A percentile compares a stretch with the other conserved stretches of the same genome.
phyloP scores from a whole-genome alignment of 1,140 invertebrate species.

The Drosophila pruinosa region DNA sequence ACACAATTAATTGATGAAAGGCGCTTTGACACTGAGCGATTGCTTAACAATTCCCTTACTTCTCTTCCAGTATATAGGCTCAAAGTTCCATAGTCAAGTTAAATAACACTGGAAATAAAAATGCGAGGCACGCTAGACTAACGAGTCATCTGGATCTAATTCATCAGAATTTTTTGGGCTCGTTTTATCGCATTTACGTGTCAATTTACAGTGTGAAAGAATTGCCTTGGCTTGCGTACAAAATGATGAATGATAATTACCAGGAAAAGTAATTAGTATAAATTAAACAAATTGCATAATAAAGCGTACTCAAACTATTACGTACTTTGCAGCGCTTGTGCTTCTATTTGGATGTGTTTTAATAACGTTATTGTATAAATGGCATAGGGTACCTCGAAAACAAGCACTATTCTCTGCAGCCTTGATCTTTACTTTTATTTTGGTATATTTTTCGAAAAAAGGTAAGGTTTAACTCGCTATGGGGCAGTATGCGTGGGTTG shows the following conservation, averaged over 20 bases:
- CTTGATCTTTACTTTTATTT: too few species aligned
- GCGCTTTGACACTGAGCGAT: constrained; percentile 75
- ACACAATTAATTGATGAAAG: constrained; percentile 80
- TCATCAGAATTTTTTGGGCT: constrained; percentile 52
- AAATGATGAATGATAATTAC: constrained; percentile 56
- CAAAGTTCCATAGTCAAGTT: too few species aligned
- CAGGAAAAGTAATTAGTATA: constrained; percentile 53
- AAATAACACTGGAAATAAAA: constrained; percentile 21
- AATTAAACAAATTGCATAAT: not conserved
- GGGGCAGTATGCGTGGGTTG: too few species aligned
- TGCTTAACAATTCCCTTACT: constrained; percentile 33
- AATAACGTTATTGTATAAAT: too few species aligned
- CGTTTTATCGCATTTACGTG: constrained; percentile 47
- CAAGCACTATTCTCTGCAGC: too few species aligned
- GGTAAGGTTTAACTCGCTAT: too few species aligned
- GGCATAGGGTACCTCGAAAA: too few species aligned
- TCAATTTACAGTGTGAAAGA: constrained; percentile 80
- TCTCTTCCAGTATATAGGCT: constrained; percentile 29
- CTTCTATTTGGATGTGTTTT: too few species aligned
- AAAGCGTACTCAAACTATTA: too few species aligned
- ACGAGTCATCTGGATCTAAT: constrained; percentile 73
- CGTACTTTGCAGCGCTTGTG: too few species aligned
- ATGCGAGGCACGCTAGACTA: constrained; percentile 5
- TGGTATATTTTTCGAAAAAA: too few species aligned
- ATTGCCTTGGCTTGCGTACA: constrained; percentile 41